Evolutionary conservation across 2,797 vertebrate species (phyloP).

Genomic region (Pachyuromys duprasi): DNA sequence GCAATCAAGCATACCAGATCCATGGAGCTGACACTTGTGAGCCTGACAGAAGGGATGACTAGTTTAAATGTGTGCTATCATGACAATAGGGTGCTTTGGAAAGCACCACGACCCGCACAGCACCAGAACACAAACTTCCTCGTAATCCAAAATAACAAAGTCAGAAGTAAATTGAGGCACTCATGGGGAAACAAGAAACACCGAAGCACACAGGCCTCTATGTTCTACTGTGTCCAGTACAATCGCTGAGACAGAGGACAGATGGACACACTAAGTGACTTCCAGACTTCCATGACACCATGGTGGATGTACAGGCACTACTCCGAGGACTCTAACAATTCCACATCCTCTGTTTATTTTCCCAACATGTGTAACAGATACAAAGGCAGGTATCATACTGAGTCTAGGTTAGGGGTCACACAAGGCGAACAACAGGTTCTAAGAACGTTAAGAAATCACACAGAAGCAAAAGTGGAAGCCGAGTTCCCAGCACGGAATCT

Average conservation of each 20-base stretch:
- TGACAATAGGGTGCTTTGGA: slow-evolving; percentile 34
- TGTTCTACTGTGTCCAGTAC: background rate
- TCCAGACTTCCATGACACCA: background rate
- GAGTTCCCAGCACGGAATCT: background rate
- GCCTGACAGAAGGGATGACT: background rate
- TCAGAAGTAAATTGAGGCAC: slow-evolving; percentile 58
- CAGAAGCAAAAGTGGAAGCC: background rate
- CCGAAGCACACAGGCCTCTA: slow-evolving; percentile 8
- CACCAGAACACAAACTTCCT: slow-evolving; percentile 66
- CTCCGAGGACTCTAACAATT: background rate
- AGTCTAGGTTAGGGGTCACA: background rate
- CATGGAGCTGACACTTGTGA: background rate
- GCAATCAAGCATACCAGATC: background rate
- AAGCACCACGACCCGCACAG: slow-evolving; percentile 48
- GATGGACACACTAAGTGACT: background rate
- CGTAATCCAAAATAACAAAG: slow-evolving; percentile 57
- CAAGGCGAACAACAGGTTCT: background rate
- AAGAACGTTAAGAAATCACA: slow-evolving; percentile 10
- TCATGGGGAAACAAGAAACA: background rate
- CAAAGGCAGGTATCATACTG: background rate
- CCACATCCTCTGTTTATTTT: background rate
- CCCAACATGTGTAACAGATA: background rate
- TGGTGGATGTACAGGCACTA: background rate
- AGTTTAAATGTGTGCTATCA: slow-evolving; percentile 38
- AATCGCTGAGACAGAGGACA: background rate